Conservation (phyloP, 2,113 vertebrate genomes). For the Dunckerocampus dactyliophorus region DNA sequence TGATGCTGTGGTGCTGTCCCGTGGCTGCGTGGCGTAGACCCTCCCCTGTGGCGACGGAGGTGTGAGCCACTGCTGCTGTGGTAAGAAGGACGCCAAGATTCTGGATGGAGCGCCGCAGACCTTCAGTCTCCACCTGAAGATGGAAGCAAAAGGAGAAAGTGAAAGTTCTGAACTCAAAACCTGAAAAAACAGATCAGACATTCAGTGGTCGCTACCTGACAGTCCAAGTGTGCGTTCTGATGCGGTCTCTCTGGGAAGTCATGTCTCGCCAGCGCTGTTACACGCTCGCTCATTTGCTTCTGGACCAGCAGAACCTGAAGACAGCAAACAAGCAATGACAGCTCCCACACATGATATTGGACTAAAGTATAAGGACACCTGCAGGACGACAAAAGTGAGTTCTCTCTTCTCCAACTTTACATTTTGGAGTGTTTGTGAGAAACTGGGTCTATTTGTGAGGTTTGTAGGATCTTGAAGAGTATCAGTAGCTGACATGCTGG, state of each 20-base stretch:
- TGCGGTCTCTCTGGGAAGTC: slow-evolving; percentile 88
- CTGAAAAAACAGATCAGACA: neutral
- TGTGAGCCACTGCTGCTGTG: slow-evolving; percentile 85
- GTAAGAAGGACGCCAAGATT: slow-evolving; percentile 88
- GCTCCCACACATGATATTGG: no score
- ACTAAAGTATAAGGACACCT: no score
- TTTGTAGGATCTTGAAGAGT: no score
- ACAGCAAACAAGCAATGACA: neutral
- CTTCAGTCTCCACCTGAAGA: slow-evolving; percentile 81
- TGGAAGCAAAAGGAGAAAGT: neutral
- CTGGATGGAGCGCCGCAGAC: slow-evolving; percentile 88
- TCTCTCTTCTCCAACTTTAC: no score
- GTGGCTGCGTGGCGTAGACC: slow-evolving; percentile 87
- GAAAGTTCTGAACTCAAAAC: neutral
- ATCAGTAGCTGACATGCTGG: neutral
- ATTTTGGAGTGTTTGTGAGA: no score
- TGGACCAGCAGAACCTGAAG: slow-evolving; percentile 82
- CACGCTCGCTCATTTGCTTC: slow-evolving; percentile 93
- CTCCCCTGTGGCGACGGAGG: slow-evolving; percentile 89
- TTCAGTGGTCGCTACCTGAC: slow-evolving; percentile 51
- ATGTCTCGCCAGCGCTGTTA: slow-evolving; percentile 80
- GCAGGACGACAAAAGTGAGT: no score
- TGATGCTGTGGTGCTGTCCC: slow-evolving; percentile 83
- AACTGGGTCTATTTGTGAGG: no score
- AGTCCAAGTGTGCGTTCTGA: slow-evolving; percentile 89